Evolutionary conservation across 2,888 invertebrate genomes (phyloP).

Genomic region (Drosophila bunnanda): DNA sequence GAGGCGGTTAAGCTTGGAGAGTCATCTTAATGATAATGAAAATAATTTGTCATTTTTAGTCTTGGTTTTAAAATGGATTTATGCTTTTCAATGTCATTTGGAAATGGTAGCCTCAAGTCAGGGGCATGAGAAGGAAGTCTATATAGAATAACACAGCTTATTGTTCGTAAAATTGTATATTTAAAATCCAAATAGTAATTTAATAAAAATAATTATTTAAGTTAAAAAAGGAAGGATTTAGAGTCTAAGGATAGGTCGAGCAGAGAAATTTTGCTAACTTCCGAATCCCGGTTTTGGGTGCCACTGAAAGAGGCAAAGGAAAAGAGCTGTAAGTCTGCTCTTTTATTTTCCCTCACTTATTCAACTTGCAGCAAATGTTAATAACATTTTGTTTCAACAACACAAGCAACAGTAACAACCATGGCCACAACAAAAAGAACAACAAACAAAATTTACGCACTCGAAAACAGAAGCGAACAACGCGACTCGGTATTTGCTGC

Average conservation of each 20-base stretch:
- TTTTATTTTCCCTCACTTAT: constrained; percentile 7
- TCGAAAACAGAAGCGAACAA: constrained; percentile 72
- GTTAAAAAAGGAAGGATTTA: background rate
- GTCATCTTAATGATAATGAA: constrained; percentile 17
- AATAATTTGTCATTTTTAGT: constrained; percentile 7
- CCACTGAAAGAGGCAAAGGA: background rate
- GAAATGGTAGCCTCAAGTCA: background rate
- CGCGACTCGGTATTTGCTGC: constrained; percentile 26
- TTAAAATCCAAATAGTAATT: background rate
- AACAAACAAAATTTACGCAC: constrained; percentile 56
- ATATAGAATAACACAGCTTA: too few relatives aligned
- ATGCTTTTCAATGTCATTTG: background rate
- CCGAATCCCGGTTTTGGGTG: background rate
- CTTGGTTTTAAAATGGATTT: constrained; percentile 6
- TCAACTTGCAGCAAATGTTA: constrained; percentile 69
- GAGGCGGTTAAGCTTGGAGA: constrained; percentile 26
- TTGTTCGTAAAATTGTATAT: background rate
- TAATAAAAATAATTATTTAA: background rate
- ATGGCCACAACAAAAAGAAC: constrained; percentile 28
- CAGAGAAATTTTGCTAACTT: background rate
- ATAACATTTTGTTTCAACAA: constrained; percentile 70
- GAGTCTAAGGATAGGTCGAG: background rate
- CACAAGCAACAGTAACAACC: constrained; percentile 33
- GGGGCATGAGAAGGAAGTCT: background rate
- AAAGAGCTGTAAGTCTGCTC: background rate